A percentile compares a stretch with the other conserved stretches of the same genome.
phyloP scores from a whole-genome alignment of 2,797 vertebrate genomes.

The Xiphophorus birchmanni region DNA sequence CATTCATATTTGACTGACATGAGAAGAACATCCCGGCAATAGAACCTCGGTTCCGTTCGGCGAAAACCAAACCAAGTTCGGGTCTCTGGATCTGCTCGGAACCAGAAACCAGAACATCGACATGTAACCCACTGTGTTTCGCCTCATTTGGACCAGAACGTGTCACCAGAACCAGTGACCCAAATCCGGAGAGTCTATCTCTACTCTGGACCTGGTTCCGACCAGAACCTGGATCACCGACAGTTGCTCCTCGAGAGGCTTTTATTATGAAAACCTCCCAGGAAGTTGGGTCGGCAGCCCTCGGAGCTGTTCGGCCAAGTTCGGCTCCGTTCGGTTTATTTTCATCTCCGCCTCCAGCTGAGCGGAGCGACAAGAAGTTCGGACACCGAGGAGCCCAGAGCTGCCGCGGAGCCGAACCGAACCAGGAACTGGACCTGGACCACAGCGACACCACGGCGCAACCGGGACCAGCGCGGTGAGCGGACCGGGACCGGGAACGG shows the following conservation, averaged over 20 bases:
- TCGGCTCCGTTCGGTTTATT: slow-evolving; percentile 44
- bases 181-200: background rate
- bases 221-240: background rate
- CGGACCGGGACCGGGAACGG: background rate
- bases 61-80: background rate
- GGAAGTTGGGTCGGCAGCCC: background rate
- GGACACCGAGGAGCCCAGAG: slow-evolving; percentile 6
- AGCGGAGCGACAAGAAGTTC: slow-evolving; percentile 31
- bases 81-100: background rate
- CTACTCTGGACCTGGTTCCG: background rate
- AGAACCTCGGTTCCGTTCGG: background rate
- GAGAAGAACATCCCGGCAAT: background rate
- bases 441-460: background rate
- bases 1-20: no score
- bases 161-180: background rate
- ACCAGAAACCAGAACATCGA: background rate
- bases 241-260: background rate
- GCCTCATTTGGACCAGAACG: background rate
- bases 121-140: background rate
- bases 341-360: slow-evolving; percentile 32
- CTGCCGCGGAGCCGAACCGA: background rate
- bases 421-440: slow-evolving; percentile 3
- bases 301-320: slow-evolving; percentile 8
- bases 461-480: slow-evolving; percentile 10
- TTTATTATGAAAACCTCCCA: slow-evolving; percentile 7